Percentiles rank a stretch among this genome's conserved stretches.
Evolutionary conservation across 92 coral and sea anemone species (phyloP).

Genomic region (Epizoanthus ramosus): DNA sequence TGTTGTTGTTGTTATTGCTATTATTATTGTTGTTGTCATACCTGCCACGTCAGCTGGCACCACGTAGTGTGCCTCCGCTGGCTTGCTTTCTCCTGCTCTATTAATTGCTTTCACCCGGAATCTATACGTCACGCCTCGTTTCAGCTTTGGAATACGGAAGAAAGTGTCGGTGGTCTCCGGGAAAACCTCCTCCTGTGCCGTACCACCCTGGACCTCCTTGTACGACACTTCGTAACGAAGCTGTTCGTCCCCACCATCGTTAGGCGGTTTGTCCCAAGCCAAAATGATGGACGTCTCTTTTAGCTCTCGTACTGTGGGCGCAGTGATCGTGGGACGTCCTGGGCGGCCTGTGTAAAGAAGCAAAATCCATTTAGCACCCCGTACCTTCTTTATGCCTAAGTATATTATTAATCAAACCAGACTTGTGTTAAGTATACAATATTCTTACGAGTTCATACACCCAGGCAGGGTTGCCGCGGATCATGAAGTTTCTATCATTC

Average conservation of each 20-base stretch:
- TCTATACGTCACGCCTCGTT: slow-evolving; percentile 19
- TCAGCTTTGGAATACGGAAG: slow-evolving; percentile 19
- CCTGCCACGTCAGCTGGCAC: not conserved
- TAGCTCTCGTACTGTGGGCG: not conserved
- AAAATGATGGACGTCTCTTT: not conserved
- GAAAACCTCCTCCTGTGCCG: slow-evolving; percentile 23
- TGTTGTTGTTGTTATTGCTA: too few relatives aligned
- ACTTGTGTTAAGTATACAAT: too few relatives aligned
- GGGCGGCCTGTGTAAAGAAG: slow-evolving; percentile 17
- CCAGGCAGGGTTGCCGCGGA: too few relatives aligned
- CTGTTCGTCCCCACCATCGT: slow-evolving; percentile 27
- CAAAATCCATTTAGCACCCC: not conserved
- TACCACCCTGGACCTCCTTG: slow-evolving; percentile 10
- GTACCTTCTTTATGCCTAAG: too few relatives aligned
- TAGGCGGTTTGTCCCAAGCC: slow-evolving; percentile 39
- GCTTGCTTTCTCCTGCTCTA: slow-evolving; percentile 31
- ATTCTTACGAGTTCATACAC: too few relatives aligned
- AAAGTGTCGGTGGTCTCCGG: slow-evolving; percentile 8
- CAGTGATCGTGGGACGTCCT: slow-evolving; percentile 39
- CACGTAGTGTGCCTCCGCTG: slow-evolving; percentile 36
- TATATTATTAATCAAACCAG: too few relatives aligned
- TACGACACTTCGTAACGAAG: slow-evolving; percentile 27
- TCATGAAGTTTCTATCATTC: too few relatives aligned
- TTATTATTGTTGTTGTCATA: not conserved
- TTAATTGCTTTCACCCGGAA: slow-evolving; percentile 26